Percentiles rank a stretch among this genome's conserved stretches.
phyloP scores from a whole-genome alignment of 2,888 invertebrate species.

The Apotomis turbidana region DNA sequence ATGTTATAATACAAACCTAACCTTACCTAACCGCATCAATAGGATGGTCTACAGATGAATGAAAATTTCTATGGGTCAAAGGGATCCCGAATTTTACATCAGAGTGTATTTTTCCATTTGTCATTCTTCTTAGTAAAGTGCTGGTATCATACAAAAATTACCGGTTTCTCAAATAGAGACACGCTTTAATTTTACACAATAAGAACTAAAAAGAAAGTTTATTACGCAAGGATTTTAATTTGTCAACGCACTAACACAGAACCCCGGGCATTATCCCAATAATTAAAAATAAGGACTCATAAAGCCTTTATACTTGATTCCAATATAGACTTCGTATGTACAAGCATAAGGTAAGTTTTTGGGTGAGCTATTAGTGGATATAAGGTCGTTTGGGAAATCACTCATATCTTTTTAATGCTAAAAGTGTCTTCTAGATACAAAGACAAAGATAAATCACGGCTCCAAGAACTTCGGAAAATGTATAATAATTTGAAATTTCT shows the following conservation, averaged over 20 bases:
- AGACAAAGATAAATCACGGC: slow-evolving; percentile 34
- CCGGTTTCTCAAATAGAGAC: background rate
- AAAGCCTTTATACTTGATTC: background rate
- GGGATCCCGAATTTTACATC: no score
- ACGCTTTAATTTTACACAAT: background rate
- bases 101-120: no score
- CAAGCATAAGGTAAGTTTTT: background rate
- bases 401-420: slow-evolving; percentile 35
- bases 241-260: slow-evolving; percentile 19
- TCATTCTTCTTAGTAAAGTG: no score
- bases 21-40: no score
- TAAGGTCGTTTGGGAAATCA: slow-evolving; percentile 7
- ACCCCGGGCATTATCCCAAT: background rate
- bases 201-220: background rate
- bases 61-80: no score
- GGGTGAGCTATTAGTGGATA: background rate
- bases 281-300: background rate
- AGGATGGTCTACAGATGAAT: no score
- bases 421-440: slow-evolving; percentile 32
- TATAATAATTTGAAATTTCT: slow-evolving; percentile 15
- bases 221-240: slow-evolving; percentile 24
- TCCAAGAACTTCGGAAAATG: slow-evolving; percentile 16
- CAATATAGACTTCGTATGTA: background rate
- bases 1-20: no score
- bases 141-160: no score